Evolutionary conservation across 2,888 invertebrate species (phyloP), one percentile per base, ranked within the genome.

Genomic region (Ariolimax columbianus): DNA sequence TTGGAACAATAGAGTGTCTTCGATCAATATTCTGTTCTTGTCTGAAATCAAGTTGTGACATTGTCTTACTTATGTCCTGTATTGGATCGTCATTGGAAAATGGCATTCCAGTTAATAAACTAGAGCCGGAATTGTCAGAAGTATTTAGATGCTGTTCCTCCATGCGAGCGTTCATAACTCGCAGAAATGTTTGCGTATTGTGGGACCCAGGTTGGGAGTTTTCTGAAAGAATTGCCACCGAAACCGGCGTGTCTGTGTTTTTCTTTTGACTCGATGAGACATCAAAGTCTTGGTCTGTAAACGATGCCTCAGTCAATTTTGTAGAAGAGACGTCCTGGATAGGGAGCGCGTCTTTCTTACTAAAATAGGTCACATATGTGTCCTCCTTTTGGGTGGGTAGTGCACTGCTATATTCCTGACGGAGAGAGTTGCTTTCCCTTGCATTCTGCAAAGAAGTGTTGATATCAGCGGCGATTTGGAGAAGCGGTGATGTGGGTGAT

Each of bases 391-490:
- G 26, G 38, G 7, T 33, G 0, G 43, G 30, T 4, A 33, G 33
- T 7, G 30, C 19, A 19, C 17, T 43, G 17, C 47, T 68, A 26
- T 47, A 19, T n/a, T 66, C 3, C 19, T 2, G 7, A 33, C 9
- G 0, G 3, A 30, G 66, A 30, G 33, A 59, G 33, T 14, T 47
- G 40, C 33, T 26, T 7, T 47, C n/a, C 38, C 30, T 72, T 36
- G 81, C 38, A 9, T 4, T 38, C 43, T 63, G 11, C 30, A 63
- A 59, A 14, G 59, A 59, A 14, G 26, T 75, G 63, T 43, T 75
- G 47, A 75, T 82, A 43, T 82, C 82, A 19, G 7, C 17, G 30
- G 82, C 82, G 14, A 63, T 55, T 14, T 73, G 73, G 1, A 81
- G 59, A 33, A 75, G 43, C 9, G 73, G 59, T 26, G 73, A 51